These are phyloP conservation scores for Jacana jacana DNA, from an alignment of 2,113 vertebrate genomes.

Conservation along the genomic window DNA sequence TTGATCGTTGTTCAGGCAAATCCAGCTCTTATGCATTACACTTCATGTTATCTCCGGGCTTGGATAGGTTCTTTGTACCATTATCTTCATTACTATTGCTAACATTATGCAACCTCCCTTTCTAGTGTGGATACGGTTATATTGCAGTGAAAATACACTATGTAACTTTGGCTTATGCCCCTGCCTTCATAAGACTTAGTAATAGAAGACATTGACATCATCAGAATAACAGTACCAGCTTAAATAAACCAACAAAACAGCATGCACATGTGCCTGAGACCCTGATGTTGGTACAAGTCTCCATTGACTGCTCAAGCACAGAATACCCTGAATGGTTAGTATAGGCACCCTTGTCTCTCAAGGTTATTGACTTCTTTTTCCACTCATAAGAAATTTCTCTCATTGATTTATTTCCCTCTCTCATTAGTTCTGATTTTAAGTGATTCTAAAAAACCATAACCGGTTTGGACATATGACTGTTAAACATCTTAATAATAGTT, in stretches of 20 bases:
- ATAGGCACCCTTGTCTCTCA: neutral
- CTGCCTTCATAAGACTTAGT: neutral
- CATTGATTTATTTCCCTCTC: neutral
- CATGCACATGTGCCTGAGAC: rapidly evolving
- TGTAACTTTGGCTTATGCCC: neutral
- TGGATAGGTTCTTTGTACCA: neutral
- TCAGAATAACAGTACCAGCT: neutral
- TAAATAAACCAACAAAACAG: neutral
- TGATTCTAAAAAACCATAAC: neutral
- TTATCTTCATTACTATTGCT: neutral
- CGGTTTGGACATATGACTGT: neutral
- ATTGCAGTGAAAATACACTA: neutral
- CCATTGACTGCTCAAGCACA: rapidly evolving
- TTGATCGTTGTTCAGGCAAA: neutral
- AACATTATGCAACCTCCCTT: neutral
- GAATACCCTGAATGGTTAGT: neutral
- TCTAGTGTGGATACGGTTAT: neutral
- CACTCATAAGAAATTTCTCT: neutral
- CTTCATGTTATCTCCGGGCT: neutral
- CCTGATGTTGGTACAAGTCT: neutral
- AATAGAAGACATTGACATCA: neutral
- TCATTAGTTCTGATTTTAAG: neutral
- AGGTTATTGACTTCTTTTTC: neutral
- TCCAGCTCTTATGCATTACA: rapidly evolving
- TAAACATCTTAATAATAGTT: neutral